phyloP scores from a whole-genome alignment of 2,888 invertebrate genomes.

The Amphipyra berbera region DNA sequence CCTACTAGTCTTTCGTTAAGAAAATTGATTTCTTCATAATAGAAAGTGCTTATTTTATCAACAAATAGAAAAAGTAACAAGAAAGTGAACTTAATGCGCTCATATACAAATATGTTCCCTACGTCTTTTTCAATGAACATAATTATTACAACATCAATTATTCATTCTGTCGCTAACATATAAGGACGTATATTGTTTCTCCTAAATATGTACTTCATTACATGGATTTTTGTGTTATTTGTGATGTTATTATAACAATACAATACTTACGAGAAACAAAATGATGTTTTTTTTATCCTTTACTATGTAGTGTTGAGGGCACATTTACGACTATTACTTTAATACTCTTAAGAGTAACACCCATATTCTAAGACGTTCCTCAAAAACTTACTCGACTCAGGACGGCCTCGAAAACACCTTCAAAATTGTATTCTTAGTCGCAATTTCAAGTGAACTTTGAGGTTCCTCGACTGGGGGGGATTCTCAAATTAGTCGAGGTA shows the following conservation, averaged over 20 bases:
- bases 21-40: constrained; percentile 29
- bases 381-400: too few relatives aligned
- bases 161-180: constrained; percentile 16
- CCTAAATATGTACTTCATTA: constrained; percentile 35
- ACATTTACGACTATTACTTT: constrained; percentile 4
- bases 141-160: constrained; percentile 22
- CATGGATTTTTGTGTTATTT: constrained; percentile 21
- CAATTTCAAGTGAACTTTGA: too few relatives aligned
- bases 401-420: too few relatives aligned
- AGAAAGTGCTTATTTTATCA: constrained; percentile 27
- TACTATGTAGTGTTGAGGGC: constrained; percentile 2
- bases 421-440: too few relatives aligned
- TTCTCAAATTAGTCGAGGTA: too few relatives aligned
- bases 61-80: constrained; percentile 30
- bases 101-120: constrained; percentile 47
- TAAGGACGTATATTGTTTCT: constrained; percentile 22
- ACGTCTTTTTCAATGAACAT: constrained; percentile 24
- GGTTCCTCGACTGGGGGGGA: too few relatives aligned
- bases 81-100: constrained; percentile 43
- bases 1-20: constrained; percentile 51
- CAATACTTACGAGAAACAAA: constrained; percentile 22
- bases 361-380: too few relatives aligned
- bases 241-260: constrained; percentile 44
- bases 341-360: constrained; percentile 28
- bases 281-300: constrained; percentile 22